Conservation (phyloP, 1,140 invertebrate genomes). For the Procambarus virginalis region DNA sequence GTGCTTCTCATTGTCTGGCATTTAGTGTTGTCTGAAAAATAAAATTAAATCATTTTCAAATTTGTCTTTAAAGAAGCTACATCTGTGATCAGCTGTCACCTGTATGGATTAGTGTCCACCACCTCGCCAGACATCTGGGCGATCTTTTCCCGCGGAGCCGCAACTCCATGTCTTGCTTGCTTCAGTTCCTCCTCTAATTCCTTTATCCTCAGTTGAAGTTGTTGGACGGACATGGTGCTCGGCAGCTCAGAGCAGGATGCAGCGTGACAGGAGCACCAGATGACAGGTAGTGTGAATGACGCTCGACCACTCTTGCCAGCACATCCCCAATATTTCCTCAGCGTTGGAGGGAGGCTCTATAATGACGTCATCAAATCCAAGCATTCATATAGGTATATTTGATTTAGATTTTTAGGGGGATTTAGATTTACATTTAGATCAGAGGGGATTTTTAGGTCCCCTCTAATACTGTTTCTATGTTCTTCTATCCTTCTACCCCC, state of each 20-base stretch:
- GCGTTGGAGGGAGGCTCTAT: not conserved
- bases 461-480: no score
- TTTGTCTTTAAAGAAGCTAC: not conserved
- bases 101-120: slow-evolving; percentile 99
- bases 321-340: not conserved
- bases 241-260: not conserved
- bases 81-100: slow-evolving; percentile 77
- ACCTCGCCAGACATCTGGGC: slow-evolving; percentile 90
- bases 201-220: slow-evolving; percentile 75
- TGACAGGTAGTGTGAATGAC: not conserved
- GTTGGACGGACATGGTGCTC: slow-evolving; percentile 71
- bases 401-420: no score
- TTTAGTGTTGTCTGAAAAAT: no score
- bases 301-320: slow-evolving; percentile 11
- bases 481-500: no score
- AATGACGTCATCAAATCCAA: not conserved
- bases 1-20: no score
- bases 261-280: not conserved
- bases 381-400: not conserved
- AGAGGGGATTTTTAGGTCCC: no score
- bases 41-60: no score
- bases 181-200: slow-evolving; percentile 79
- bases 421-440: no score
- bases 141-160: slow-evolving; percentile 78
- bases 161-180: slow-evolving; percentile 73